Conservation (phyloP, 1,140 invertebrate species). For the Ceratina calcarata region DNA sequence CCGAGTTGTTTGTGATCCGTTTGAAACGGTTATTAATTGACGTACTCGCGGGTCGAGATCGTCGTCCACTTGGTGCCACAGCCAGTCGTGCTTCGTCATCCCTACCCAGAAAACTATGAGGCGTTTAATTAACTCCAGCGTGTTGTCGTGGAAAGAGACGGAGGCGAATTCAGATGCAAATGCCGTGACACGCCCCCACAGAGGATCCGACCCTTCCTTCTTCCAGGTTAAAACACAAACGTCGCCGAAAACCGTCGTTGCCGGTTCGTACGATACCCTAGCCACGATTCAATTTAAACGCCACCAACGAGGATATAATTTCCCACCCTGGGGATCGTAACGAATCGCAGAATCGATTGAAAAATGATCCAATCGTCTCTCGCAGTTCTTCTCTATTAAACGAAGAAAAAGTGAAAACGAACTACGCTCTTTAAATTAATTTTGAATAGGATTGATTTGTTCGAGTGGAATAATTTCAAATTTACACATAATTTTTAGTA, state of each 20-base stretch:
- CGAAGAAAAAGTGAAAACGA: not conserved
- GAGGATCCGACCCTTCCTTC: conserved; percentile 57
- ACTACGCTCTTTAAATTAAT: not conserved
- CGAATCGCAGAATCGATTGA: not conserved
- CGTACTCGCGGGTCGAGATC: conserved; percentile 54
- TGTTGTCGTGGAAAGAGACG: conserved; percentile 48
- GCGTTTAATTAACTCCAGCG: conserved; percentile 75
- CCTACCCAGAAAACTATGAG: conserved; percentile 71
- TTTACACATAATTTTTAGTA: too few species aligned
- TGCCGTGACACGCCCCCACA: conserved; percentile 56
- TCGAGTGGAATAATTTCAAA: too few species aligned
- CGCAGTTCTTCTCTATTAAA: not conserved
- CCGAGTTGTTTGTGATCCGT: conserved; percentile 31
- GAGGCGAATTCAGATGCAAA: conserved; percentile 69
- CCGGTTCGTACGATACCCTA: conserved; percentile 5
- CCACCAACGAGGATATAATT: conserved; percentile 6
- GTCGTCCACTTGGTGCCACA: conserved; percentile 72
- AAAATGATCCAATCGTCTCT: not conserved
- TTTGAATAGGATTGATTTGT: too few species aligned
- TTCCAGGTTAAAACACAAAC: conserved; percentile 51
- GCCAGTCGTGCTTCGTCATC: conserved; percentile 60
- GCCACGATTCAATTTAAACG: conserved; percentile 36
- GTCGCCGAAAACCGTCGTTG: conserved; percentile 21
- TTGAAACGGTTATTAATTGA: conserved; percentile 68
- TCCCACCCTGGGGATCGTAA: not conserved